A percentile compares a stretch with the other conserved stretches of the same genome.
These are phyloP conservation scores for Brachionus sp. DNA, from an alignment of 1,140 invertebrate species.

Conservation along the genomic window DNA sequence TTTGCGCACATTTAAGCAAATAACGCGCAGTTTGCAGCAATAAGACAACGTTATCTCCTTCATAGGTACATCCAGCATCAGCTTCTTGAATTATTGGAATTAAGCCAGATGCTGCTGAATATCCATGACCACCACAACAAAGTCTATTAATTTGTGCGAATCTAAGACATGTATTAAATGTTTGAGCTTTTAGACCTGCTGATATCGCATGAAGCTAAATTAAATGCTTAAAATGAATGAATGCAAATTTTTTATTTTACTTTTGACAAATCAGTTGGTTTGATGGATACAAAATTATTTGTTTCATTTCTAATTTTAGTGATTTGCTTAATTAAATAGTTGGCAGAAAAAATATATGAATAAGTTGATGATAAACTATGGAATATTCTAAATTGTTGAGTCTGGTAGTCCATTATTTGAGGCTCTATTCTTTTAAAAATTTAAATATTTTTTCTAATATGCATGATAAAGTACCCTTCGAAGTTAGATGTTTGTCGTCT, in stretches of 20 bases:
- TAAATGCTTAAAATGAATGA: constrained; percentile 2
- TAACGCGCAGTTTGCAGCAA: constrained; percentile 79
- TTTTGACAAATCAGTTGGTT: constrained; percentile 60
- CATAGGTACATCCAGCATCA: constrained; percentile 83
- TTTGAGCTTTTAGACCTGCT: constrained; percentile 83
- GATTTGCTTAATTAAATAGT: constrained; percentile 61
- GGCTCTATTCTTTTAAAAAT: constrained; percentile 70
- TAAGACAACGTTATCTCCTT: constrained; percentile 89
- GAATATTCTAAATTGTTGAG: constrained; percentile 85
- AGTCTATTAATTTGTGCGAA: constrained; percentile 75
- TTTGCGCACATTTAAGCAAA: constrained; percentile 24
- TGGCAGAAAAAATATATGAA: constrained; percentile 71
- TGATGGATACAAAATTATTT: not conserved
- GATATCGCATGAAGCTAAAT: constrained; percentile 74
- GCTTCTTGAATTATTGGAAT: constrained; percentile 74
- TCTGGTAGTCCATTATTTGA: constrained; percentile 85
- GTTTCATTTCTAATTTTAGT: constrained; percentile 20
- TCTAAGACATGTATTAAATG: constrained; percentile 68
- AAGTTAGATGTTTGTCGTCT: constrained; percentile 79
- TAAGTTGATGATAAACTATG: constrained; percentile 74
- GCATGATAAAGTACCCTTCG: constrained; percentile 64
- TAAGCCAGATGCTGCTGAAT: constrained; percentile 77
- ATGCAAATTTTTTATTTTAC: not conserved
- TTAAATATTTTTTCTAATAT: constrained; percentile 8
- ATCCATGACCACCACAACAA: constrained; percentile 88